These are phyloP conservation scores for Lypha dubia DNA, from an alignment of 2,888 invertebrate species.

Conservation along the genomic window DNA sequence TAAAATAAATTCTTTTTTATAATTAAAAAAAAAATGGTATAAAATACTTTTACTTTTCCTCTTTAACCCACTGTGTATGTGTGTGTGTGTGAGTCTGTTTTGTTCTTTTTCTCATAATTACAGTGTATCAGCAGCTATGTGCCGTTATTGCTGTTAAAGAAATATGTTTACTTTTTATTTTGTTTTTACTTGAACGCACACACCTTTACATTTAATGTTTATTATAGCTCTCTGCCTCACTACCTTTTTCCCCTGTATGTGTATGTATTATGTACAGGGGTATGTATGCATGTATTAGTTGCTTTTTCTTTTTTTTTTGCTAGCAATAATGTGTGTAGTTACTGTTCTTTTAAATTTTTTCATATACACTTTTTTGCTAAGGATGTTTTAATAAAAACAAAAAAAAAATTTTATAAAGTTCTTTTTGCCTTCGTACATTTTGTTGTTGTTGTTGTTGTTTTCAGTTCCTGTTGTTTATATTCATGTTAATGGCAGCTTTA, in stretches of 20 bases:
- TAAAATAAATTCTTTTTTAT: too few species aligned
- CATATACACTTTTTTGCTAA: too few species aligned
- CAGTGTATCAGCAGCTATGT: conserved; percentile 7
- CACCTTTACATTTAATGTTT: not conserved
- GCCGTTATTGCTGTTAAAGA: conserved; percentile 14
- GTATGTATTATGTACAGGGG: too few species aligned
- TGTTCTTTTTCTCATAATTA: not conserved
- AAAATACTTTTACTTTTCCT: not conserved
- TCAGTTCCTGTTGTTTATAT: conserved; percentile 51
- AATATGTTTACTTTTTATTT: conserved; percentile 1
- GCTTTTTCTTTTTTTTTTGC: conserved; percentile 14
- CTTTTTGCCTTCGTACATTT: conserved; percentile 29
- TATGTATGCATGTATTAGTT: too few species aligned
- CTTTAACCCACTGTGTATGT: not conserved
- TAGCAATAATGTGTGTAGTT: conserved; percentile 3
- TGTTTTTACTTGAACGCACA: not conserved
- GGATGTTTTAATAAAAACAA: too few species aligned
- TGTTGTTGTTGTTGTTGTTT: conserved; percentile 40
- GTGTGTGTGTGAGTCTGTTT: too few species aligned
- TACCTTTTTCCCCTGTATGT: not conserved
- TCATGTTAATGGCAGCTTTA: conserved; percentile 69
- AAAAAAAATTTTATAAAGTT: too few species aligned
- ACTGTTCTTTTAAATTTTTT: not conserved
- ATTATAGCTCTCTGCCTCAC: not conserved
- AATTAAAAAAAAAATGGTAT: not conserved